Evolutionary conservation across 2,888 invertebrate species (phyloP).

Genomic region (Glyphotaelius pellucidus): DNA sequence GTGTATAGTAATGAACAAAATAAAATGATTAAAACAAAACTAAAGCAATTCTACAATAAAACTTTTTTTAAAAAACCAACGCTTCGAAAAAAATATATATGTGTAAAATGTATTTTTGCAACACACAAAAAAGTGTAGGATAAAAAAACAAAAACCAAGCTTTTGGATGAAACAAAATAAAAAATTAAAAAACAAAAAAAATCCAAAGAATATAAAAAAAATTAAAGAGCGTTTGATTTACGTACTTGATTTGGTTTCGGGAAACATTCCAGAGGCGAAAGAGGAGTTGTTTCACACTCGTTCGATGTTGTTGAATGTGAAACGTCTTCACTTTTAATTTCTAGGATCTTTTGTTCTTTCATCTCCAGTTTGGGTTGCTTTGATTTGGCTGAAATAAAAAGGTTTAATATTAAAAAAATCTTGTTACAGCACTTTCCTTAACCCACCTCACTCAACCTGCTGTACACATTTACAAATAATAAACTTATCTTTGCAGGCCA

Average conservation of each 20-base stretch:
- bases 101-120: background rate
- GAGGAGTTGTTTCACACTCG: slow-evolving; percentile 37
- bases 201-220: background rate
- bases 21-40: background rate
- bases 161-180: background rate
- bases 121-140: slow-evolving; percentile 29
- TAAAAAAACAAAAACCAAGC: slow-evolving; percentile 27
- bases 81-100: background rate
- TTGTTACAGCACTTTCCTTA: no score
- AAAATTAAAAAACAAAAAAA: background rate
- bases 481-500: no score
- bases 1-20: background rate
- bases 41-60: background rate
- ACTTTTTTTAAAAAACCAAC: background rate
- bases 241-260: slow-evolving; percentile 65
- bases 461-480: no score
- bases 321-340: slow-evolving; percentile 47
- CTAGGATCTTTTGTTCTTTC: slow-evolving; percentile 54
- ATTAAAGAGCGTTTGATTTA: slow-evolving; percentile 1
- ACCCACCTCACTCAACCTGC: background rate
- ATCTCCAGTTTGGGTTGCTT: slow-evolving; percentile 55
- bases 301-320: slow-evolving; percentile 19
- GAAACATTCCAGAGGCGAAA: slow-evolving; percentile 58
- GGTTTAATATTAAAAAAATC: background rate
- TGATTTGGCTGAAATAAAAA: slow-evolving; percentile 56